Evolutionary conservation across 2,888 invertebrate genomes (phyloP).

Genomic region (Eristalinus aeneus): DNA sequence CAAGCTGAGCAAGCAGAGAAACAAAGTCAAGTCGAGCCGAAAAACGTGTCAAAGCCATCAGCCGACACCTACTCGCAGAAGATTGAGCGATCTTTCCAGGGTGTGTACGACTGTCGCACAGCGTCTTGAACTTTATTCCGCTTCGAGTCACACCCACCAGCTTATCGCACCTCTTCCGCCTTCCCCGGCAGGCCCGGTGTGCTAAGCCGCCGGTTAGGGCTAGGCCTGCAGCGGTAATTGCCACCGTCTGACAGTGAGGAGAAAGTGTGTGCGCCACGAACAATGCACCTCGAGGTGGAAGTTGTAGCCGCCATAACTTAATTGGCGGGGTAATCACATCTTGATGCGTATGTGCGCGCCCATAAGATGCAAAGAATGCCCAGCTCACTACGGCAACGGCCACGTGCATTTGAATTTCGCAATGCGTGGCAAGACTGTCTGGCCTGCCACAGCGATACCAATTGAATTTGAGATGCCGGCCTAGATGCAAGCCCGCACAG

Average conservation of each 20-base stretch:
- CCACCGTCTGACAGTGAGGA: slow-evolving; percentile 39
- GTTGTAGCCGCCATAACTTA: background rate
- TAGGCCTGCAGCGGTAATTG: slow-evolving; percentile 29
- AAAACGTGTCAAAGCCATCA: slow-evolving; percentile 1
- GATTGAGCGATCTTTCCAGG: slow-evolving; percentile 28
- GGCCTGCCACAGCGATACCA: slow-evolving; percentile 25
- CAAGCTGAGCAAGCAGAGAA: background rate
- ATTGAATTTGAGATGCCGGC: slow-evolving; percentile 39
- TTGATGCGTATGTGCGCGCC: slow-evolving; percentile 42
- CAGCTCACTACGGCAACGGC: background rate
- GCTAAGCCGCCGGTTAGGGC: slow-evolving; percentile 11
- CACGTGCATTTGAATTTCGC: slow-evolving; percentile 51
- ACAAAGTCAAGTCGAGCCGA: background rate
- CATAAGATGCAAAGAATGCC: slow-evolving; percentile 6
- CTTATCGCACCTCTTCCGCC: slow-evolving; percentile 33
- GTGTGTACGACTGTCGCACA: slow-evolving; percentile 29
- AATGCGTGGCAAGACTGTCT: slow-evolving; percentile 42
- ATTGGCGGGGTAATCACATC: slow-evolving; percentile 28
- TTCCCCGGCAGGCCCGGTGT: background rate
- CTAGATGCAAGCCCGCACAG: slow-evolving; percentile 15
- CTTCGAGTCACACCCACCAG: slow-evolving; percentile 12
- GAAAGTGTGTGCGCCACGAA: slow-evolving; percentile 31
- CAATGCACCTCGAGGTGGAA: background rate
- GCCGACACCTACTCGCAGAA: slow-evolving; percentile 17
- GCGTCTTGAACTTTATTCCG: slow-evolving; percentile 19